Conservation (phyloP, 2,113 vertebrate species). For the Mustela lutreola region DNA sequence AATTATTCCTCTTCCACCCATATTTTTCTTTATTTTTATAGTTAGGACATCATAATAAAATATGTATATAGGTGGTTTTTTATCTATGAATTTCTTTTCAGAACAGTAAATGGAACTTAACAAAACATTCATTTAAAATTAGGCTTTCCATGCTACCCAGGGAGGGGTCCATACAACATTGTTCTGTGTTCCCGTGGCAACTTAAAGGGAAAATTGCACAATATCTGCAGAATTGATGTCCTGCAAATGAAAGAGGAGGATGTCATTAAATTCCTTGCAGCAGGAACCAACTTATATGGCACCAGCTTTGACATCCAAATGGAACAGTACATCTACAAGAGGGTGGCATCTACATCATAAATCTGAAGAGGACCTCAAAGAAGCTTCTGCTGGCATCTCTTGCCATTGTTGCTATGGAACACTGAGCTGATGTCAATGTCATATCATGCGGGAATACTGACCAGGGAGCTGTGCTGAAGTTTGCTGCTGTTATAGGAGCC, state of each 20-base stretch:
- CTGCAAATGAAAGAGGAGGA: background rate
- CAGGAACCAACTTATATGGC: background rate
- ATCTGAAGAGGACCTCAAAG: background rate
- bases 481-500: background rate
- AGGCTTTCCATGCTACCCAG: background rate
- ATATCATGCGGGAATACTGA: background rate
- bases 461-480: background rate
- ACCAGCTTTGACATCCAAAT: background rate
- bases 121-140: conserved; percentile 42
- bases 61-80: background rate
- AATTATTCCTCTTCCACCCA: background rate
- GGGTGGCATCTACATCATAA: background rate
- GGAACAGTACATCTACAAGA: background rate
- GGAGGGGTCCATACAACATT: background rate
- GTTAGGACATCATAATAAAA: background rate
- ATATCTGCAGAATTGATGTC: background rate
- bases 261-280: background rate
- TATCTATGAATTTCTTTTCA: conserved; percentile 43
- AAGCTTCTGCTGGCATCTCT: background rate
- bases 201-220: background rate
- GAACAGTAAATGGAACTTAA: background rate
- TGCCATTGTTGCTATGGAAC: background rate
- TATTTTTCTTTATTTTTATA: conserved; percentile 41
- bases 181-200: background rate
- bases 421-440: background rate